Percentiles rank a stretch among this genome's conserved stretches.
phyloP scores from a whole-genome alignment of 2,888 invertebrate species.

The Agelastica alni region DNA sequence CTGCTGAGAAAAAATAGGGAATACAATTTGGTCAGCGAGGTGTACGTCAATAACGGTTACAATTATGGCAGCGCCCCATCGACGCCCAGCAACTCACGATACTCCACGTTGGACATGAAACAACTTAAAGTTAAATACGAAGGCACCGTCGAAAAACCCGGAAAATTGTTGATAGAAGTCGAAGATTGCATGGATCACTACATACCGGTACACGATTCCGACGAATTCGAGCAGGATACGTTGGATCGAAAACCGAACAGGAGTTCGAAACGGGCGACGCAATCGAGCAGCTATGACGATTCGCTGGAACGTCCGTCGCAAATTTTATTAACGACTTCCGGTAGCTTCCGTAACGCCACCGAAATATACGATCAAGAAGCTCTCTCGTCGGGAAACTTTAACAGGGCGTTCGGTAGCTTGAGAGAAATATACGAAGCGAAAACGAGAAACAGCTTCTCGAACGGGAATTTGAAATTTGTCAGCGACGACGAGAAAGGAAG shows the following conservation, averaged over 20 bases:
- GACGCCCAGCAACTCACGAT: constrained; percentile 63
- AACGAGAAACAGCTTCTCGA: constrained; percentile 52
- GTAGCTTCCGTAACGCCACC: constrained; percentile 68
- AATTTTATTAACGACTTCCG: constrained; percentile 69
- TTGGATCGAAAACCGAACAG: constrained; percentile 76
- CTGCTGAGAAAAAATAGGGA: constrained; percentile 59
- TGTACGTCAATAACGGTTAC: constrained; percentile 78
- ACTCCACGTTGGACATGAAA: constrained; percentile 57
- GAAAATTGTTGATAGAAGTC: constrained; percentile 82
- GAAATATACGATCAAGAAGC: constrained; percentile 30
- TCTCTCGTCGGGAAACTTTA: constrained; percentile 44
- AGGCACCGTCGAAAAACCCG: constrained; percentile 66
- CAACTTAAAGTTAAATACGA: constrained; percentile 60
- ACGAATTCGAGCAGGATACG: constrained; percentile 85
- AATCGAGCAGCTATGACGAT: constrained; percentile 51
- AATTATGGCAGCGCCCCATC: constrained; percentile 66
- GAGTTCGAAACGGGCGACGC: constrained; percentile 9
- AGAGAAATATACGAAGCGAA: constrained; percentile 75
- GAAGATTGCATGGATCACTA: constrained; percentile 80
- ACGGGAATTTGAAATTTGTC: constrained; percentile 37
- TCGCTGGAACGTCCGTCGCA: constrained; percentile 62
- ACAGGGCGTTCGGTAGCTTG: constrained; percentile 68
- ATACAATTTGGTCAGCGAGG: constrained; percentile 76
- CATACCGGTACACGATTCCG: constrained; percentile 76
- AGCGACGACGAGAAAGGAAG: constrained; percentile 64